Base-by-base conservation (phyloP, 2,888 invertebrate species). In the Patella caerulea region DNA sequence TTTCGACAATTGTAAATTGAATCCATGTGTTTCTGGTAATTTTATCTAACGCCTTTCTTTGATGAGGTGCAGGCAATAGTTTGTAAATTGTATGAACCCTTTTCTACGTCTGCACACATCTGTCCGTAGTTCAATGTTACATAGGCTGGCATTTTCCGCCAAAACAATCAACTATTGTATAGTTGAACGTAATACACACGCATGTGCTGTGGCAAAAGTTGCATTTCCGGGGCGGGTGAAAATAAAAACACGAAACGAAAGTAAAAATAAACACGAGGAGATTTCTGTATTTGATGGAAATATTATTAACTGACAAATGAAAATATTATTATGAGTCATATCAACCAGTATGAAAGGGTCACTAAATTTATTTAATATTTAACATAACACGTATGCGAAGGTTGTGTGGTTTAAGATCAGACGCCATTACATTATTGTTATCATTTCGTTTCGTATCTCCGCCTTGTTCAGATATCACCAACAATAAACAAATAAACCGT, bases 41-140 rank as follows among this genome's bases (percentile, higher is more conserved):
- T 65, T 24, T 24, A 65, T 65, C 65, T 65, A 19, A 65, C 65
- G 65, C 65, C 65, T 65, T 14, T 65, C 19, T 19, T 65, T 65
- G 65, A 65, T 65, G 65, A 65, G 65, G 24, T 65, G 65, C 65
- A 65, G 65, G 65, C 65, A 65, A 65, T 65, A 65, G n/a, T 65
- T 65, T 19, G 24, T 65, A 65, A 65, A 65, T 65, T 65, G 24
- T 65, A 24, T 65, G 45, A 65, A 65, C 65, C 65, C 65, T 65
- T 19, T 65, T 65, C 65, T 65, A 65, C 65, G 19, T 65, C 14
- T 19, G 19, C 65, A 12, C 65, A 65, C 65, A 65, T 65, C 65
- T 65, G 65, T 24, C 65, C 24, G 19, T 19, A 24, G 19, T 65
- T 14, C 65, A 65, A 19, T 19, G 24, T 65, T 65, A 65, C 65